Evolutionary conservation across 2,888 invertebrate species (phyloP), one percentile per base, ranked within the genome.

Genomic region (Seira sanloemensis): DNA sequence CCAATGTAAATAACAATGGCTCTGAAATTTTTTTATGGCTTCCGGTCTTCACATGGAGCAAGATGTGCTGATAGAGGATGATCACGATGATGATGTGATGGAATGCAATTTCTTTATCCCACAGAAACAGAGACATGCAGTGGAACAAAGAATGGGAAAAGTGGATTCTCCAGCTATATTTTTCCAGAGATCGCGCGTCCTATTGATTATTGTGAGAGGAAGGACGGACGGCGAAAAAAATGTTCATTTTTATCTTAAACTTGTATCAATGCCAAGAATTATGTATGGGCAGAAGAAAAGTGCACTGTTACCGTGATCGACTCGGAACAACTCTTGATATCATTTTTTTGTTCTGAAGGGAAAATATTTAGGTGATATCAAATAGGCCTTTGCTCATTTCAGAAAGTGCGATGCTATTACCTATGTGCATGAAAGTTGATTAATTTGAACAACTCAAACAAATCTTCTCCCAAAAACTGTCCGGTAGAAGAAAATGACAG

Each of bases 181-280:
- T 58, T 58, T 58, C 18, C 9, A 62, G 21, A 23, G 23, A 62
- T 62, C 23, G 21, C n/a, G 12, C 19, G 21, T 23, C 21, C 21
- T 62, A 62, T 62, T 62, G 62, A 62, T 62, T 62, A 21, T 62
- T 62, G 62, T 23, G 12, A 62, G 21, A 58, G 26, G 50, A 77
- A 27, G 46, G 27, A 65, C 54, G 21, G 65, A 24, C 54, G 46
- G 46, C 18, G 62, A 67, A 19, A 76, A 25, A 62, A 23, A 21
- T 21, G 19, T 12, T 23, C 21, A 23, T 12, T 23, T 21, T 62
- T 62, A 62, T 62, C 21, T 62, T n/a, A 62, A 62, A 19, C 62
- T 62, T 62, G 62, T 62, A 62, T 62, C 62, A 62, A 62, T 62
- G 62, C 62, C 62, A 62, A 62, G 21, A 62, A 62, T 21, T 62